Percentiles rank a stretch among this genome's conserved stretches.
Evolutionary conservation across 2,888 invertebrate genomes (phyloP).

Genomic region (Strigamia maritima): DNA sequence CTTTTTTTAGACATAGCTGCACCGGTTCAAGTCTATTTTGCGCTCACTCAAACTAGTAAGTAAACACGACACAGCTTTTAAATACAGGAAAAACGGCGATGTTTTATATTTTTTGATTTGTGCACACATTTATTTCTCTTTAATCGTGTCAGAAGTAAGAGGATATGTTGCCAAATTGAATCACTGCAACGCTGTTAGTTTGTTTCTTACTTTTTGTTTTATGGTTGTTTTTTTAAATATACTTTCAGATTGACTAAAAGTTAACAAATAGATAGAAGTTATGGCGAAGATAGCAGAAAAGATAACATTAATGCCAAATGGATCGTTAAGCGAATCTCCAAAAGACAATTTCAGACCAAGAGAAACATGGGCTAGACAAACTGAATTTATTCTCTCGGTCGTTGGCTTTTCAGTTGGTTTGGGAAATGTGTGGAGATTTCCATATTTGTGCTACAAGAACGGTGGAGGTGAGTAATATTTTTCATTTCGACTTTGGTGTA

Average conservation of each 20-base stretch:
- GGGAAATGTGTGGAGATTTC: constrained; percentile 89
- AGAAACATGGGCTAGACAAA: constrained; percentile 72
- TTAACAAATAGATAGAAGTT: not conserved
- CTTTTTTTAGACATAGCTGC: not conserved
- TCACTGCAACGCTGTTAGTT: not conserved
- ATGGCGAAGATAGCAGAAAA: not conserved
- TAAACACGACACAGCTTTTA: not conserved
- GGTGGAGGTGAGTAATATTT: constrained; percentile 47
- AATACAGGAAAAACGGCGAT: too few species aligned
- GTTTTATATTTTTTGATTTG: too few species aligned
- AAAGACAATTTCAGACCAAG: constrained; percentile 41
- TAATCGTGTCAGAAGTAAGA: not conserved
- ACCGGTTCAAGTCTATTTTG: not conserved
- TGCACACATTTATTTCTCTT: not conserved
- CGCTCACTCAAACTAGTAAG: not conserved
- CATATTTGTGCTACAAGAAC: constrained; percentile 65
- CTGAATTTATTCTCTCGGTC: constrained; percentile 83
- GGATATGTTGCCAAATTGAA: not conserved
- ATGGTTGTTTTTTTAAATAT: not conserved
- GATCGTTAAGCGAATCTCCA: not conserved
- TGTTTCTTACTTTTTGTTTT: not conserved
- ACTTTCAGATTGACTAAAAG: not conserved
- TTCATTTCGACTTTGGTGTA: not conserved
- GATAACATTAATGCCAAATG: constrained; percentile 12
- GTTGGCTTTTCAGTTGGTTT: constrained; percentile 85